Evolutionary conservation across 2,888 invertebrate genomes (phyloP).

Genomic region (Gryllus longicercus): DNA sequence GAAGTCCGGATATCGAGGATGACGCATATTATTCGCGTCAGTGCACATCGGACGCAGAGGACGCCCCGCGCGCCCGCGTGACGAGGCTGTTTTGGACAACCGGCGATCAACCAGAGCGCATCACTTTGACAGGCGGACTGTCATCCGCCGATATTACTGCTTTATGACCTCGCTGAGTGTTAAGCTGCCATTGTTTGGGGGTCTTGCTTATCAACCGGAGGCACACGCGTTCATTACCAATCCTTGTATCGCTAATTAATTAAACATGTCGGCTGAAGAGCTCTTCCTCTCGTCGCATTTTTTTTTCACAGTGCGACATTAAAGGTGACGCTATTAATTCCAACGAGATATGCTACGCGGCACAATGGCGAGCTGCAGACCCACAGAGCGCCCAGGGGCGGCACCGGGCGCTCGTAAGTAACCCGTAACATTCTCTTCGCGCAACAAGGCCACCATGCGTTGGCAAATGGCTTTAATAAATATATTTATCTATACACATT

Average conservation of each 20-base stretch:
- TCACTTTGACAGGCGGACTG: background rate
- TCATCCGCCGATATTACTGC: background rate
- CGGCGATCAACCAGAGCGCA: background rate
- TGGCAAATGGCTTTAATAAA: background rate
- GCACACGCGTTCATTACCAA: background rate
- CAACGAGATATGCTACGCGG: background rate
- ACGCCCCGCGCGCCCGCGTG: background rate
- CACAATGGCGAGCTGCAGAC: background rate
- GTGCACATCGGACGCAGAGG: no score
- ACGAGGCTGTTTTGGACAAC: background rate
- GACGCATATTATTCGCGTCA: no score
- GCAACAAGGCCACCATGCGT: background rate
- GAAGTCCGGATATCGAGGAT: no score
- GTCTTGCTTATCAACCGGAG: background rate
- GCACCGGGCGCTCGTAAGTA: background rate
- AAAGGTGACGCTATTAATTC: constrained; percentile 17
- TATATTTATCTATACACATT: constrained; percentile 9
- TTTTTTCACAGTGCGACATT: background rate
- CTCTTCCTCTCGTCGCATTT: background rate
- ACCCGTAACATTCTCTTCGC: background rate
- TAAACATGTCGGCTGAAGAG: background rate
- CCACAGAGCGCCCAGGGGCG: background rate
- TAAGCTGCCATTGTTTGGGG: background rate
- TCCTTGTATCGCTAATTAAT: background rate
- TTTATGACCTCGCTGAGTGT: background rate